These are phyloP conservation scores for Anoplopoma fimbria DNA, from an alignment of 2,113 vertebrate species.

Conservation along the genomic window DNA sequence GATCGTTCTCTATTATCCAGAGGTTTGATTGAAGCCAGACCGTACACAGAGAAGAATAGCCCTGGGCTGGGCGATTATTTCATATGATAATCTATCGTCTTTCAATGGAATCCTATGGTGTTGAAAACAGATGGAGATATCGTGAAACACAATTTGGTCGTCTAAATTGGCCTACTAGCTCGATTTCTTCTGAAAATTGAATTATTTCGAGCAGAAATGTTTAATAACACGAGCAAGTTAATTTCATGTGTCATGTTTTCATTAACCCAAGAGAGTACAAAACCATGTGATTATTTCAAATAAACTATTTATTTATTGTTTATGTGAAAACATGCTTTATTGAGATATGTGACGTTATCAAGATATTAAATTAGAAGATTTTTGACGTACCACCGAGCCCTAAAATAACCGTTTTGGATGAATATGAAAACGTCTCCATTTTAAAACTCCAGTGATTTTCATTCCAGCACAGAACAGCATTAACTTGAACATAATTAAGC, in stretches of 20 bases:
- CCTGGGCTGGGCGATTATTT: background rate
- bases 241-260: background rate
- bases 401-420: background rate
- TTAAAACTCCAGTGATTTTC: no score
- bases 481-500: background rate
- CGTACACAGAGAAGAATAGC: background rate
- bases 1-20: background rate
- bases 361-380: no score
- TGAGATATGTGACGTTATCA: no score
- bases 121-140: no score
- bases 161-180: no score
- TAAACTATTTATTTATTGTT: background rate
- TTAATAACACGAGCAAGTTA: background rate
- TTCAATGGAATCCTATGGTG: background rate
- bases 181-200: no score
- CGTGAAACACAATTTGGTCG: no score
- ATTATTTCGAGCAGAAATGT: no score
- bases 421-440: background rate
- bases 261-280: background rate
- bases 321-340: no score
- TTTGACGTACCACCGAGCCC: no score
- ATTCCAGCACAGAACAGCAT: background rate
- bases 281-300: background rate
- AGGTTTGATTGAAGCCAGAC: background rate
- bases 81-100: background rate